These are phyloP conservation scores for Tinea pellionella DNA, from an alignment of 2,888 invertebrate species.

Conservation along the genomic window DNA sequence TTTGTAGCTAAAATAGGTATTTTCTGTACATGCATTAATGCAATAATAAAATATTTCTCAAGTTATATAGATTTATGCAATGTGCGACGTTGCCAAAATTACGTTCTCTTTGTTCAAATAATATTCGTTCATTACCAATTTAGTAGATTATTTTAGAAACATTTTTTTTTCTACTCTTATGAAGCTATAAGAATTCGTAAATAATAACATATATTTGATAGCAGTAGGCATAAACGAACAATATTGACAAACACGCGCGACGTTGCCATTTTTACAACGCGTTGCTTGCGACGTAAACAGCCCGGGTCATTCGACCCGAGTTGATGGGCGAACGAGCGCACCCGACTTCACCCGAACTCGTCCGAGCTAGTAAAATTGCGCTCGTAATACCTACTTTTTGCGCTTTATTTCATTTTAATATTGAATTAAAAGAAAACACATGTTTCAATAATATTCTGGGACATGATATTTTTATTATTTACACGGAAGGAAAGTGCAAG, in stretches of 20 bases:
- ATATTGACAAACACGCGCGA: constrained; percentile 26
- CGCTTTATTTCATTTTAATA: background rate
- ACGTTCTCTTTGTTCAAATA: too few species aligned
- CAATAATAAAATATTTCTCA: too few species aligned
- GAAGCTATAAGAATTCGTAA: too few species aligned
- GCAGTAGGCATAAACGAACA: too few species aligned
- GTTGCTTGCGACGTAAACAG: background rate
- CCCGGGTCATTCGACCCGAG: constrained; percentile 33
- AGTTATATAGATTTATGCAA: background rate
- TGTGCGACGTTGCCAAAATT: background rate
- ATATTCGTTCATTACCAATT: too few species aligned
- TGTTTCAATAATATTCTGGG: background rate
- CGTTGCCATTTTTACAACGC: constrained; percentile 44
- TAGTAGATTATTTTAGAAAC: too few species aligned
- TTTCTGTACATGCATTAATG: too few species aligned
- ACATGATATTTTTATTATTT: too few species aligned
- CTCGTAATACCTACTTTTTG: constrained; percentile 7
- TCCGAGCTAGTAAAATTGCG: background rate
- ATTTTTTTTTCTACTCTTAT: too few species aligned
- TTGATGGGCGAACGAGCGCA: constrained; percentile 27
- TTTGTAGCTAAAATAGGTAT: too few species aligned
- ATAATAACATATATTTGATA: too few species aligned
- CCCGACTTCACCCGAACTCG: constrained; percentile 22
- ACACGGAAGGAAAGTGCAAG: too few species aligned
- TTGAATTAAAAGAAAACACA: background rate